phyloP scores from a whole-genome alignment of 2,888 invertebrate genomes.

The Polydrusus tereticollis region DNA sequence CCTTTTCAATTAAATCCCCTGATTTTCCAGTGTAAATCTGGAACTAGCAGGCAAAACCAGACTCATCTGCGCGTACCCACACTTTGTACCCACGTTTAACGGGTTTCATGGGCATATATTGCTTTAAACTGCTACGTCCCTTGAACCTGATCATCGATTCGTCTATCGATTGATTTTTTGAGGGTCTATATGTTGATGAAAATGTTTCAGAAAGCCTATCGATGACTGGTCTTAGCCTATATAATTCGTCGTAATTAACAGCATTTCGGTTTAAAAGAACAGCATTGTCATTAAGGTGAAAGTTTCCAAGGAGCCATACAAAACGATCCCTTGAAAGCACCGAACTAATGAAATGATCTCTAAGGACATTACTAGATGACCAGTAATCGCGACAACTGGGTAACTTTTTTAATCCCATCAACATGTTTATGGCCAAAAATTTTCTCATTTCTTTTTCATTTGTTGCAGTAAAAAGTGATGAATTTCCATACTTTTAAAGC shows the following conservation, averaged over 20 bases:
- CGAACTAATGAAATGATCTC: constrained; percentile 13
- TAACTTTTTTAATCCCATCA: constrained; percentile 18
- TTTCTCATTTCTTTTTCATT: neutral
- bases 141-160: constrained; percentile 50
- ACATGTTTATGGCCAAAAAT: constrained; percentile 20
- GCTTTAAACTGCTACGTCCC: constrained; percentile 41
- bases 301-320: neutral
- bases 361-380: constrained; percentile 2
- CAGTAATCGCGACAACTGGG: constrained; percentile 20
- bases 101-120: constrained; percentile 47
- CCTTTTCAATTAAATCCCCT: constrained; percentile 1
- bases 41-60: constrained; percentile 35
- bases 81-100: constrained; percentile 47
- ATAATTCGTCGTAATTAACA: neutral
- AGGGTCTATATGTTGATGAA: neutral
- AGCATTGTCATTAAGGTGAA: neutral
- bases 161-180: constrained; percentile 37
- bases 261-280: neutral
- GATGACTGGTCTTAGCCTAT: constrained; percentile 3
- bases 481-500: neutral
- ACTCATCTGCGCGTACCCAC: constrained; percentile 32
- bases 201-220: constrained; percentile 37
- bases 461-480: neutral
- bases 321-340: neutral
- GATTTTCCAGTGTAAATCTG: constrained; percentile 19